These are phyloP conservation scores for Smithornis capensis DNA, from an alignment of 2,113 vertebrate genomes.

Conservation along the genomic window DNA sequence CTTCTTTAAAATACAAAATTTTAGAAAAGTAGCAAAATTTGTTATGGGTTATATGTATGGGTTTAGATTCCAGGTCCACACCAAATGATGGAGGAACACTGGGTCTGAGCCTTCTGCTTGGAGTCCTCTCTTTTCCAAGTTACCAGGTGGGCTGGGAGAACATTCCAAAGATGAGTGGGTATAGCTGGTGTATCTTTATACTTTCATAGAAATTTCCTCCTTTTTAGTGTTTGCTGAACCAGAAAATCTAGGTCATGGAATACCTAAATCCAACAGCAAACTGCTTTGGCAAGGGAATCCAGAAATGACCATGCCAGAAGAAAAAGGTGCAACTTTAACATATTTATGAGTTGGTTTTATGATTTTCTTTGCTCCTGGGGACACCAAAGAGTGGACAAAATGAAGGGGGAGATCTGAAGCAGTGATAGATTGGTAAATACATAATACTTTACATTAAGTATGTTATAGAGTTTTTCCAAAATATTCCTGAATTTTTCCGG, in stretches of 20 bases:
- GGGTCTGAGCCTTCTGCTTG: neutral
- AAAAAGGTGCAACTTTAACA: neutral
- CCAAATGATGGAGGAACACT: neutral
- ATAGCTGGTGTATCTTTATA: neutral
- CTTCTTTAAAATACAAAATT: neutral
- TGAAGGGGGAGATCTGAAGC: neutral
- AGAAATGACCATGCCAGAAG: neutral
- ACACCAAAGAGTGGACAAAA: neutral
- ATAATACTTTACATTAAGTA: neutral
- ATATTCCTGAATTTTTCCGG: neutral
- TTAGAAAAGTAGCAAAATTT: neutral
- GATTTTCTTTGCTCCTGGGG: neutral
- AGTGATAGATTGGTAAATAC: neutral
- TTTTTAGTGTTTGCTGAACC: neutral
- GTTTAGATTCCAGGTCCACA: neutral
- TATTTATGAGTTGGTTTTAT: neutral
- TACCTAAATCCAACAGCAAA: neutral
- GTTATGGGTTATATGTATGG: neutral
- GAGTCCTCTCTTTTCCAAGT: neutral
- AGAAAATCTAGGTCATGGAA: neutral
- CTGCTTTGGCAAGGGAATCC: neutral
- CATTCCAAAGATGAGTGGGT: neutral
- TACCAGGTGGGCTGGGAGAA: neutral
- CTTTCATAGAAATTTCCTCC: neutral
- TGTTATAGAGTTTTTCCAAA: neutral